Conservation (phyloP, 1,140 invertebrate species). For the Hormaphis cornu region DNA sequence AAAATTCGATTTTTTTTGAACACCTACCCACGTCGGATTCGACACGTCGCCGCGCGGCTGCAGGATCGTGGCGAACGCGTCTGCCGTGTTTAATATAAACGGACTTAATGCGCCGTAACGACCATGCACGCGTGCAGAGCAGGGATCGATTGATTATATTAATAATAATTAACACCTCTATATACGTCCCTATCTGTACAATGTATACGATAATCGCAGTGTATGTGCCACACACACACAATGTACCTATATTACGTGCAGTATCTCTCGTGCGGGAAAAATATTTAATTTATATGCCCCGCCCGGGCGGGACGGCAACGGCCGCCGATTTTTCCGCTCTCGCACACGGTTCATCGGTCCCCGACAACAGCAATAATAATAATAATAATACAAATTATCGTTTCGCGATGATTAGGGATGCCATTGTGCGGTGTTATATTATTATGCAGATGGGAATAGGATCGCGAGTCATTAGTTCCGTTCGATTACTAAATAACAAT, state of each 20-base stretch:
- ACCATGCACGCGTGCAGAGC: neutral
- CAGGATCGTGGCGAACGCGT: neutral
- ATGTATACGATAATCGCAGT: neutral
- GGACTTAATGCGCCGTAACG: neutral
- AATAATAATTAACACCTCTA: conserved; percentile 1
- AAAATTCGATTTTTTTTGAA: too few relatives aligned
- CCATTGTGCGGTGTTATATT: neutral
- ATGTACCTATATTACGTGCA: neutral
- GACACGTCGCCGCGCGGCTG: neutral
- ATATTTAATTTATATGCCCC: too few relatives aligned
- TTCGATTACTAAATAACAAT: too few relatives aligned
- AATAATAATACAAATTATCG: neutral
- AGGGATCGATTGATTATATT: neutral
- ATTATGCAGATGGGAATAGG: neutral
- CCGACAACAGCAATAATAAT: conserved; percentile 14
- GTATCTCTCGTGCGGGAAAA: too few relatives aligned
- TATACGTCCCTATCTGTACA: neutral
- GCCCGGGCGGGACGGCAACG: neutral
- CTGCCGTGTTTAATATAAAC: too few relatives aligned
- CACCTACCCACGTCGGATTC: too few relatives aligned
- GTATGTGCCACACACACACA: neutral
- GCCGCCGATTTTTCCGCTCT: neutral
- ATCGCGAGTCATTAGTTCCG: conserved; percentile 8
- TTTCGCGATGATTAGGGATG: neutral
- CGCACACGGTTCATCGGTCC: conserved; percentile 9